Base-by-base conservation (phyloP, 2,888 invertebrate species). In the Morinoia aosen region DNA sequence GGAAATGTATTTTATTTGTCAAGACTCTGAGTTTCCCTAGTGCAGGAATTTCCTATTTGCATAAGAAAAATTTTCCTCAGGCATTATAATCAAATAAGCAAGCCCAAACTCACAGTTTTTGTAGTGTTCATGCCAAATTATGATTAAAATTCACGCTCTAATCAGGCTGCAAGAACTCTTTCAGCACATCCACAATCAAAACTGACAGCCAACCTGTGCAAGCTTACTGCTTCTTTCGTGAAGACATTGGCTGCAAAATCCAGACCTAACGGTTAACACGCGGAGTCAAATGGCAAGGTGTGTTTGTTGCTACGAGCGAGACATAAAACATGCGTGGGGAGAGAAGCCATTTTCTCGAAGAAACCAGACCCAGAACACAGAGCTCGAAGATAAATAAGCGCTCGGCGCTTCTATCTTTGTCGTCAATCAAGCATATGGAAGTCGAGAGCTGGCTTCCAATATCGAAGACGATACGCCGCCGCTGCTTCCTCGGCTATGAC, bases 341-440 rank as follows among this genome's bases (percentile, higher is more conserved):
- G 61, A 61, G 19, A 8, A 76, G 33, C 76, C 76, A 76, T 76
- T 76, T 16, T 76, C 25, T 76, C 7, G 25, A 33, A 76, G 76
- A 76, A 76, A 76, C 76, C 76, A 76, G 76, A 76, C 76, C 76
- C 76, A 76, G 76, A 33, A 76, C 76, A 76, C 76, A 76, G 76
- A 76, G 76, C 33, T 76, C 76, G 76, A 76, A 76, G 90, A 90
- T 90, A 90, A 90, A 90, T 19, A 90, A 90, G 48, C 76, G 76
- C 90, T 90, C 40, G 90, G 39, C 40, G 40, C 90, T 48, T 48
- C 39, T 90, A 90, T 90, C 90, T 39, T 48, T 40, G 90, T 48
- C 90, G 90, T 90, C 90, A 90, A 90, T 90, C 90, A 90, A 90
- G 90, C 90, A 48, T 90, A 90, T 90, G 90, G 90, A 90, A 48